Percentiles rank a stretch among this genome's conserved stretches.
Conservation (phyloP, 2,888 invertebrate genomes). For the Cordilura impudica region DNA sequence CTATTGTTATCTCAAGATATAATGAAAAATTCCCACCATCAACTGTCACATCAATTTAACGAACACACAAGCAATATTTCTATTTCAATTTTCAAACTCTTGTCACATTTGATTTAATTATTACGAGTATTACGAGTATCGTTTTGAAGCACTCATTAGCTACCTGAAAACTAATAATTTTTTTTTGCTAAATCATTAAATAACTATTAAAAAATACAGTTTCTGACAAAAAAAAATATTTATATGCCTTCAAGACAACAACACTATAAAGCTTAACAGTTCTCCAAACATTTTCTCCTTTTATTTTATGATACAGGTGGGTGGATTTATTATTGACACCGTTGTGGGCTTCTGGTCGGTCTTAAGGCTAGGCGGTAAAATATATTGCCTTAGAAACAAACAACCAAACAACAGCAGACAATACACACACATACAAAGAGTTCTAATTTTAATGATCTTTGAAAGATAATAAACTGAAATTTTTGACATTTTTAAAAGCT, state of each 20-base stretch:
- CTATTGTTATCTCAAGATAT: too few relatives aligned
- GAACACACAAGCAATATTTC: not conserved
- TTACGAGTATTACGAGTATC: conserved; percentile 39
- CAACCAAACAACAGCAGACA: not conserved
- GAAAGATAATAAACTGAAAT: conserved; percentile 63
- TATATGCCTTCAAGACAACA: conserved; percentile 43
- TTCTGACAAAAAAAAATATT: conserved; percentile 42
- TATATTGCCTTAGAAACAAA: not conserved
- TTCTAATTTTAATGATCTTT: conserved; percentile 60
- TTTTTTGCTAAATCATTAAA: conserved; percentile 36
- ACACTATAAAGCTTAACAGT: conserved; percentile 38
- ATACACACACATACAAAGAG: conserved; percentile 21
- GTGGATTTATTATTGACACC: conserved; percentile 67
- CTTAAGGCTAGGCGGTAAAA: conserved; percentile 24
- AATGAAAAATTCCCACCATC: too few relatives aligned
- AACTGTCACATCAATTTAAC: conserved; percentile 9
- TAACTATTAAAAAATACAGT: not conserved
- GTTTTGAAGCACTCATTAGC: conserved; percentile 32
- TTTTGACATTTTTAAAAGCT: conserved; percentile 64
- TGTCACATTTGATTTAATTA: conserved; percentile 50
- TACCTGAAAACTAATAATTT: conserved; percentile 22
- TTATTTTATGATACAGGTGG: conserved; percentile 59
- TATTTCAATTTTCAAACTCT: conserved; percentile 29
- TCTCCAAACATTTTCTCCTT: conserved; percentile 24
- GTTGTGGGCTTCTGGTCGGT: conserved; percentile 64